These are phyloP conservation scores for Corydoras maculifer DNA, from an alignment of 2,113 vertebrate genomes.

Conservation along the genomic window DNA sequence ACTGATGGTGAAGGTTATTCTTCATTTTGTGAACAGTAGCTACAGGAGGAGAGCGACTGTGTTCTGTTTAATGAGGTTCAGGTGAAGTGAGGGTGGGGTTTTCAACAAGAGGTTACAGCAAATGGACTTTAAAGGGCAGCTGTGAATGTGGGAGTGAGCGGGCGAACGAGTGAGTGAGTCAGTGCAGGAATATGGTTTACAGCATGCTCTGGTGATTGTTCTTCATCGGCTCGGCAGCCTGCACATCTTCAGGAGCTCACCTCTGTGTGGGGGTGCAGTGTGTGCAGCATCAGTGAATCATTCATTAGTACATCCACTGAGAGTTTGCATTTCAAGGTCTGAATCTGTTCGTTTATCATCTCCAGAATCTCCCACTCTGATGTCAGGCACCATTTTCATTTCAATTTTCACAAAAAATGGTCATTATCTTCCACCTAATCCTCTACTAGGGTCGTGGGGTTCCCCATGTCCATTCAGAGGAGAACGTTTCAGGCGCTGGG, in stretches of 20 bases:
- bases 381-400: too few species aligned
- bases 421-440: too few species aligned
- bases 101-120: constrained; percentile 11
- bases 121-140: constrained; percentile 34
- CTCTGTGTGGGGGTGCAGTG: background rate
- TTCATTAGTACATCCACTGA: too few species aligned
- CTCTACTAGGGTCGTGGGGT: too few species aligned
- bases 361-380: too few species aligned
- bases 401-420: too few species aligned
- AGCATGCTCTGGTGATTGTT: constrained; percentile 20
- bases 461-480: too few species aligned
- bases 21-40: constrained; percentile 16
- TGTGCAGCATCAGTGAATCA: constrained; percentile 1
- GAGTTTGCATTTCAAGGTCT: too few species aligned
- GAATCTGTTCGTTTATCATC: too few species aligned
- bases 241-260: constrained; percentile 23
- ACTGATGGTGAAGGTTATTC: constrained; percentile 2
- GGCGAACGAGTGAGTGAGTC: constrained; percentile 18
- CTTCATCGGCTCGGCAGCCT: constrained; percentile 18
- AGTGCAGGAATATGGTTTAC: constrained; percentile 18
- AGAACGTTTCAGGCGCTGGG: too few species aligned
- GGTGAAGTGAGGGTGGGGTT: background rate
- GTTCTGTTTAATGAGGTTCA: constrained; percentile 9
- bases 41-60: constrained; percentile 4
- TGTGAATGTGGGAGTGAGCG: constrained; percentile 31